Evolutionary conservation across 2,113 vertebrate species (phyloP).

Genomic region (Arizona elegans): DNA sequence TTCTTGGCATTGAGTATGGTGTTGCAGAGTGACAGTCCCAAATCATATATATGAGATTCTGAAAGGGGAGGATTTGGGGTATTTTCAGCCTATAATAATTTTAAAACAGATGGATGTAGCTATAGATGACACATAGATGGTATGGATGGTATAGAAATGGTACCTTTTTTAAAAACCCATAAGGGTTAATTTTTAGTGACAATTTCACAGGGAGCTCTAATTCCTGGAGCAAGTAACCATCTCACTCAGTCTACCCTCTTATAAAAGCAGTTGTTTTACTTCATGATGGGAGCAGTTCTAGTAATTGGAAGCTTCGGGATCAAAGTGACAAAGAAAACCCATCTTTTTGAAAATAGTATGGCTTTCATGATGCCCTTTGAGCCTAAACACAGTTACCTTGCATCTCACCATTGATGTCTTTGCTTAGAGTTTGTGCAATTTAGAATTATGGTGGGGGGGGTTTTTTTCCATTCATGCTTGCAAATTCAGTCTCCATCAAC

Average conservation of each 20-base stretch:
- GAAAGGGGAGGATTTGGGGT: not conserved
- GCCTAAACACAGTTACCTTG: not conserved
- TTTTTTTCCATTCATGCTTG: not conserved
- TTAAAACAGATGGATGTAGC: not conserved
- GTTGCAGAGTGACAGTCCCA: not conserved
- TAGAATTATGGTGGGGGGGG: no score
- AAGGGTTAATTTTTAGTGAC: not conserved
- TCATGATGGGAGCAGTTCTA: not conserved
- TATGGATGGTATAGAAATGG: not conserved
- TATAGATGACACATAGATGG: not conserved
- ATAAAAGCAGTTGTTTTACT: not conserved
- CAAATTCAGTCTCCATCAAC: not conserved
- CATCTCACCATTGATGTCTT: not conserved
- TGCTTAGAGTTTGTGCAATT: not conserved
- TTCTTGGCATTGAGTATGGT: not conserved
- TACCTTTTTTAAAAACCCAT: not conserved
- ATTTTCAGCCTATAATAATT: not conserved
- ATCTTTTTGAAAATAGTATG: not conserved
- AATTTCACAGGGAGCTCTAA: not conserved
- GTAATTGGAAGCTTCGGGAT: not conserved
- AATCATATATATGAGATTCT: not conserved
- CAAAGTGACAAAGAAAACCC: not conserved
- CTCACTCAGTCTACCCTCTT: not conserved
- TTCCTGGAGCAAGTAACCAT: not conserved
- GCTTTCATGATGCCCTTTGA: not conserved